Evolutionary conservation across 2,113 vertebrate genomes (phyloP).

Genomic region (Antennarius striatus): DNA sequence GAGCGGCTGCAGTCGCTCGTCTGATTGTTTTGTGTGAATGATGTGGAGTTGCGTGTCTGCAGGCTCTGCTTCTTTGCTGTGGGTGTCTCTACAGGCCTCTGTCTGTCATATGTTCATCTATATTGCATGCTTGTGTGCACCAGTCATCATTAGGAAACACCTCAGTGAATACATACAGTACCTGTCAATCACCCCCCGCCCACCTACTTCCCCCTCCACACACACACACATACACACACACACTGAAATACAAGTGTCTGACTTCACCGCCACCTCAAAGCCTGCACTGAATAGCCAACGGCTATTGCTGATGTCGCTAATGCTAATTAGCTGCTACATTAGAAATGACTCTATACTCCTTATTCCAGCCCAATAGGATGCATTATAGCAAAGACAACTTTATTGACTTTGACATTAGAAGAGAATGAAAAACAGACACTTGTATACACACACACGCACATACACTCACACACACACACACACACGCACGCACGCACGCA

Average conservation of each 20-base stretch:
- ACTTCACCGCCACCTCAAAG: neutral
- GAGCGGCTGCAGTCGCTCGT: neutral
- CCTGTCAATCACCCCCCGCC: slow-evolving; percentile 19
- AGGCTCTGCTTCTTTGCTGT: slow-evolving; percentile 5
- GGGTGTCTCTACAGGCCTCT: slow-evolving; percentile 11
- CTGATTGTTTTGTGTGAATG: neutral
- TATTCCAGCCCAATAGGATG: slow-evolving; percentile 26
- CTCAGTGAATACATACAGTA: slow-evolving; percentile 11
- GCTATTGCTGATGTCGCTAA: slow-evolving; percentile 30
- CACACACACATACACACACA: neutral
- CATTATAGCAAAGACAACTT: slow-evolving; percentile 26
- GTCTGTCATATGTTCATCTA: slow-evolving; percentile 8
- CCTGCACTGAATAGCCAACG: slow-evolving; percentile 9
- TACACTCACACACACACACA: too few species aligned
- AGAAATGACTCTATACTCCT: slow-evolving; percentile 19
- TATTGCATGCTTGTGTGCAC: slow-evolving; percentile 13
- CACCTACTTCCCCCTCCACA: neutral
- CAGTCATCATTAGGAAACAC: slow-evolving; percentile 7
- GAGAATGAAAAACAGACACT: too few species aligned
- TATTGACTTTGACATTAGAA: neutral
- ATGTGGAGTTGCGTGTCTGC: slow-evolving; percentile 4
- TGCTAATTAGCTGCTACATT: slow-evolving; percentile 41
- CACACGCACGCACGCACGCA: too few species aligned
- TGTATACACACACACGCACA: too few species aligned
- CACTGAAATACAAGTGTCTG: neutral